These are phyloP conservation scores for Eilema griseolum DNA, from an alignment of 2,888 invertebrate genomes.

Conservation along the genomic window DNA sequence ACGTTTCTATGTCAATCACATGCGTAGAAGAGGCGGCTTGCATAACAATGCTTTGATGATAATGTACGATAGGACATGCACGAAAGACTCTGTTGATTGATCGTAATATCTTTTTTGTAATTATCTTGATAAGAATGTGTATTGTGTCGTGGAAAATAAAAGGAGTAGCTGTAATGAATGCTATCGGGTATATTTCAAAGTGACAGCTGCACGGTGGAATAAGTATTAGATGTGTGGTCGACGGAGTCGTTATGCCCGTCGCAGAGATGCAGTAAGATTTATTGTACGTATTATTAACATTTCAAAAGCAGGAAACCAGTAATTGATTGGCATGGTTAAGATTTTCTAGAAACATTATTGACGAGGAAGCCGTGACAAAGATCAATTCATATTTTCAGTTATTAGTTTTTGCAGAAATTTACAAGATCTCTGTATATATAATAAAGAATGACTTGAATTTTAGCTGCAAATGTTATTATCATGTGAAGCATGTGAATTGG, in stretches of 20 bases:
- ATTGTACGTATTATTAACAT: conserved; percentile 29
- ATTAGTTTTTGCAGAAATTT: conserved; percentile 39
- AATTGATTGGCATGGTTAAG: conserved; percentile 25
- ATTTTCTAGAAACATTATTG: conserved; percentile 30
- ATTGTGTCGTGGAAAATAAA: conserved; percentile 26
- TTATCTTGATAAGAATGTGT: conserved; percentile 20
- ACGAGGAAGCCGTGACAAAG: conserved; percentile 24
- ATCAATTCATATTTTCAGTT: conserved; percentile 23
- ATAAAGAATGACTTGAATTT: neutral
- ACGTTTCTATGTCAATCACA: conserved; percentile 35
- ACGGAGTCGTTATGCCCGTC: conserved; percentile 15
- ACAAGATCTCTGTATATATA: neutral
- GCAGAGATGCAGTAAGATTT: conserved; percentile 32
- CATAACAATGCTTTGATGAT: conserved; percentile 40
- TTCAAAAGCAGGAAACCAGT: conserved; percentile 27
- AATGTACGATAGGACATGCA: conserved; percentile 31
- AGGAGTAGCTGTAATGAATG: conserved; percentile 26
- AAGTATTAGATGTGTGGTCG: conserved; percentile 24
- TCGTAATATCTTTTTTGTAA: conserved; percentile 30
- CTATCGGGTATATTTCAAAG: conserved; percentile 34
- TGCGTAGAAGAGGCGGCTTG: conserved; percentile 28
- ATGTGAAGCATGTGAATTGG: too few species aligned
- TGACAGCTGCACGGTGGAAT: conserved; percentile 27
- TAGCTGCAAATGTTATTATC: neutral
- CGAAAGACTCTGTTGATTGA: conserved; percentile 26